Evolutionary conservation across 1,140 invertebrate genomes (phyloP).

Genomic region (Caerostris extrusa): DNA sequence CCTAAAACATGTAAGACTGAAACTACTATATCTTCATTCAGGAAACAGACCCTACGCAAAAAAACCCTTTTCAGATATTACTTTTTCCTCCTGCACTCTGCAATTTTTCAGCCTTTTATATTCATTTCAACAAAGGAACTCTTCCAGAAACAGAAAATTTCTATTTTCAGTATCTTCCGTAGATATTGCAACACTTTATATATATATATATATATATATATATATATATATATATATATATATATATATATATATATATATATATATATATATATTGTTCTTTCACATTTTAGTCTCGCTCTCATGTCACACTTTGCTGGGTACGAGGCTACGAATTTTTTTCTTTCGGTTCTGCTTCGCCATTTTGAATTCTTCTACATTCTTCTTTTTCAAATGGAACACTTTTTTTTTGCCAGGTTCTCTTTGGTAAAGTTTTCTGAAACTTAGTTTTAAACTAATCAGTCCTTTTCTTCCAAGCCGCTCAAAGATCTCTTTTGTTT

Average conservation of each 20-base stretch:
- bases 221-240: too few species aligned
- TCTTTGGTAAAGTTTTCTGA: background rate
- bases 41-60: background rate
- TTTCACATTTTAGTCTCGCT: background rate
- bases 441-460: slow-evolving; percentile 30
- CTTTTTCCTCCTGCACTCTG: too few species aligned
- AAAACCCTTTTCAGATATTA: too few species aligned
- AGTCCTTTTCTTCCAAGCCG: background rate
- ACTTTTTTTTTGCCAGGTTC: background rate
- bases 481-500: background rate
- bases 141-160: too few species aligned
- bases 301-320: background rate
- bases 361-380: slow-evolving; percentile 16
- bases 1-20: too few species aligned
- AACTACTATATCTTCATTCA: too few species aligned
- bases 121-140: too few species aligned
- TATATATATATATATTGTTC: background rate
- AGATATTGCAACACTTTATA: too few species aligned
- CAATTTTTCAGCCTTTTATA: too few species aligned
- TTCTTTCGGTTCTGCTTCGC: background rate
- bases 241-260: too few species aligned
- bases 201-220: background rate
- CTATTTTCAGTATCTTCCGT: too few species aligned
- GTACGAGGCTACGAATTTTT: slow-evolving; percentile 3
- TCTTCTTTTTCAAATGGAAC: background rate